Evolutionary conservation across 2,888 invertebrate species (phyloP), one percentile per base, ranked within the genome.

Genomic region (Lissonota sp.): DNA sequence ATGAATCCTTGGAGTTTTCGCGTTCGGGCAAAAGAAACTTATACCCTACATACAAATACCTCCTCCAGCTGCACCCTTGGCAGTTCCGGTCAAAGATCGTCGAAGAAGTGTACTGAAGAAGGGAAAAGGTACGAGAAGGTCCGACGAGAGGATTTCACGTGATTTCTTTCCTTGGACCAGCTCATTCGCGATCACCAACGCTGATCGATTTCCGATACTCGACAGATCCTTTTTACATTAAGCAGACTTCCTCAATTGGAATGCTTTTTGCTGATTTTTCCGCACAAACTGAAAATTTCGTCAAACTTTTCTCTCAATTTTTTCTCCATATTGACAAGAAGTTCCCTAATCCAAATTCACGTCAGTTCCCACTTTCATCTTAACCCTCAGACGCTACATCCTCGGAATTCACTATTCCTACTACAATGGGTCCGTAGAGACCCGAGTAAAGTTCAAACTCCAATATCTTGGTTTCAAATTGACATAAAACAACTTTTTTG

Each of bases 171-270:
- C 40, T 60, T 53, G 12, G 77, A 63, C 81, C 79, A 83, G 83
- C 83, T 82, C 85, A 84, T 87, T 88, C 84, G 85, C 85, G 84
- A 87, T 86, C 86, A 86, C 85, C 86, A 84, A 86, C 86, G 88
- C 84, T 83, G 86, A 89, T 89, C 87, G 86, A 89, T 89, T 87
- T 86, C 84, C 85, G 86, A 87, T 87, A 86, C 84, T 78, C 78
- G 62, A 70, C 40, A 72, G 37, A 26, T 26, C 26, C 26, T 26
- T 26, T 26, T 26, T 26, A 26, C 26, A 26, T 2, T 26, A 26
- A 3, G 3, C 26, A 26, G 26, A 26, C 26, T 26, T 26, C 26
- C 26, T 26, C 3, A 26, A 26, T 26, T 26, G 3, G 26, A 26
- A 26, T 26, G 1, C 26, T 26, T 26, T 26, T 26, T 26, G 26